phyloP scores from a whole-genome alignment of 2,888 invertebrate species.

The Synanthedon myopaeformis region DNA sequence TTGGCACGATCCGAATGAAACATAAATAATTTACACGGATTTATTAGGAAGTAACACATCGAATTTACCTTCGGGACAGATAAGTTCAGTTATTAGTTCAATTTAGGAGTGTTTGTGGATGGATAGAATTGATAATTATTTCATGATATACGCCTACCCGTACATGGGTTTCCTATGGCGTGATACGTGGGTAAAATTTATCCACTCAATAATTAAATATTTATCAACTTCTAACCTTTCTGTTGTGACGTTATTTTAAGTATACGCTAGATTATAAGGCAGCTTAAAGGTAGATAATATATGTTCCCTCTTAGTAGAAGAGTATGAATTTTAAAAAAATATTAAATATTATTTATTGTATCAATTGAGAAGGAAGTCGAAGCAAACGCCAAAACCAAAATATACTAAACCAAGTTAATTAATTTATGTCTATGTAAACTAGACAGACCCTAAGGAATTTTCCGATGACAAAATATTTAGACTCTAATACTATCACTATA shows the following conservation, averaged over 20 bases:
- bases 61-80: conserved; percentile 41
- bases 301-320: too few relatives aligned
- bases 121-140: conserved; percentile 46
- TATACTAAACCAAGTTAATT: too few relatives aligned
- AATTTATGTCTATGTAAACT: too few relatives aligned
- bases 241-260: not conserved
- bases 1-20: conserved; percentile 27
- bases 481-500: too few relatives aligned
- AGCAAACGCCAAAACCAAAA: too few relatives aligned
- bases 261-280: not conserved
- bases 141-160: conserved; percentile 3
- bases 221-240: conserved; percentile 13
- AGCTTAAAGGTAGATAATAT: too few relatives aligned
- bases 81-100: conserved; percentile 48
- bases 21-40: conserved; percentile 43
- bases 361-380: too few relatives aligned
- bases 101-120: conserved; percentile 34
- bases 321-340: too few relatives aligned
- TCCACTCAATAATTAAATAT: conserved; percentile 34
- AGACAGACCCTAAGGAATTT: too few relatives aligned
- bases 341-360: too few relatives aligned
- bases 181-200: conserved; percentile 42
- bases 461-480: too few relatives aligned
- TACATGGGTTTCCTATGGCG: conserved; percentile 39
- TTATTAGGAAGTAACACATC: conserved; percentile 44